phyloP scores from a whole-genome alignment of 1,140 invertebrate genomes.

The Neodiprion pinetum region DNA sequence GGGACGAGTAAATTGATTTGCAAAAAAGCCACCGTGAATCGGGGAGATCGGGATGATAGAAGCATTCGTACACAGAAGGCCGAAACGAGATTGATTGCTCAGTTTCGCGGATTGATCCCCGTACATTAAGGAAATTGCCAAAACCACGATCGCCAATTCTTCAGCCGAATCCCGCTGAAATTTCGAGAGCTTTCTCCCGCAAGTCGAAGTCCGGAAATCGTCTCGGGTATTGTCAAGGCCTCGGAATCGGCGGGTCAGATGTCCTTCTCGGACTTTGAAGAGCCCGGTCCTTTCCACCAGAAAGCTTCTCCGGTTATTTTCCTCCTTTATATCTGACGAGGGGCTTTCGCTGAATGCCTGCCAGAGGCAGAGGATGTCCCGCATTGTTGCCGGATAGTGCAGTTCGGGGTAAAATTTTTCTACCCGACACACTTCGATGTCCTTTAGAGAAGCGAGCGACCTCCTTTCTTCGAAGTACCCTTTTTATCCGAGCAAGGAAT shows the following conservation, averaged over 20 bases:
- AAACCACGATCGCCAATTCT: conserved; percentile 58
- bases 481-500: too few relatives aligned
- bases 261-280: conserved; percentile 12
- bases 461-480: neutral
- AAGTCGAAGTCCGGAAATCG: conserved; percentile 48
- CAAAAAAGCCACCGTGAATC: neutral
- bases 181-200: conserved; percentile 28
- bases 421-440: conserved; percentile 44
- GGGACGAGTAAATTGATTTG: too few relatives aligned
- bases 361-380: conserved; percentile 56
- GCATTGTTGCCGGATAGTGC: conserved; percentile 56
- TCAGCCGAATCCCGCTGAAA: neutral
- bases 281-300: conserved; percentile 30
- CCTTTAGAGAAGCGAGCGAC: conserved; percentile 11
- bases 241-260: conserved; percentile 22
- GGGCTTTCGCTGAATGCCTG: conserved; percentile 55
- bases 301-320: conserved; percentile 11
- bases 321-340: neutral
- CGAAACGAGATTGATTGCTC: conserved; percentile 45
- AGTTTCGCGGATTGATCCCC: conserved; percentile 32
- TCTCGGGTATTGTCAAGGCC: conserved; percentile 44
- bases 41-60: too few relatives aligned
- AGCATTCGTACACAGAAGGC: too few relatives aligned
- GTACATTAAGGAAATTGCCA: conserved; percentile 58
- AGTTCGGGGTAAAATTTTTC: conserved; percentile 59